phyloP scores from a whole-genome alignment of 2,888 invertebrate genomes.

The Xestia rhomboidea region DNA sequence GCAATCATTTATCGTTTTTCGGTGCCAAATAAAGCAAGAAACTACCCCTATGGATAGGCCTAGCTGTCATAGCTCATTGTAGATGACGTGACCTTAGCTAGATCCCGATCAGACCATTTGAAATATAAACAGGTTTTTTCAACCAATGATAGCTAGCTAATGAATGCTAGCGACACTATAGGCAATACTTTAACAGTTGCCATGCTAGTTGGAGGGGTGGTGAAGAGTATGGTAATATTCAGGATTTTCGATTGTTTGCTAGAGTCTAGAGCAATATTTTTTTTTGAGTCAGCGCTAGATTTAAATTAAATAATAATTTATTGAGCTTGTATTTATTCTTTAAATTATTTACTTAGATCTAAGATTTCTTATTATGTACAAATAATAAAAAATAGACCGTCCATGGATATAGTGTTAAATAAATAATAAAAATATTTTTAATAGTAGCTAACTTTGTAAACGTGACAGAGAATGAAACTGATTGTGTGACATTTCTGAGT shows the following conservation, averaged over 20 bases:
- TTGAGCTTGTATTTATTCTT: slow-evolving; percentile 64
- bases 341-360: slow-evolving; percentile 66
- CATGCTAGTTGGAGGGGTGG: not conserved
- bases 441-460: slow-evolving; percentile 40
- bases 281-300: slow-evolving; percentile 65
- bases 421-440: slow-evolving; percentile 12
- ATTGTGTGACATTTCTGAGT: slow-evolving; percentile 26
- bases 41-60: not conserved
- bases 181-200: not conserved
- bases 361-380: slow-evolving; percentile 63
- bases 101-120: not conserved
- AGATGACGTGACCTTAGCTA: not conserved
- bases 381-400: slow-evolving; percentile 48
- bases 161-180: not conserved
- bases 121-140: not conserved
- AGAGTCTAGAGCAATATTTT: slow-evolving; percentile 38
- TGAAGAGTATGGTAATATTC: not conserved
- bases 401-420: slow-evolving; percentile 18
- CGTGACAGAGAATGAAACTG: slow-evolving; percentile 6
- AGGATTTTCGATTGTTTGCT: slow-evolving; percentile 5
- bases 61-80: not conserved
- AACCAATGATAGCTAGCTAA: not conserved
- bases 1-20: no score
- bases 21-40: not conserved
- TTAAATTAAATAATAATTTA: slow-evolving; percentile 62